A percentile compares a stretch with the other conserved stretches of the same genome.
Evolutionary conservation across 2,113 vertebrate species (phyloP).

Genomic region (Halichoeres trimaculatus): DNA sequence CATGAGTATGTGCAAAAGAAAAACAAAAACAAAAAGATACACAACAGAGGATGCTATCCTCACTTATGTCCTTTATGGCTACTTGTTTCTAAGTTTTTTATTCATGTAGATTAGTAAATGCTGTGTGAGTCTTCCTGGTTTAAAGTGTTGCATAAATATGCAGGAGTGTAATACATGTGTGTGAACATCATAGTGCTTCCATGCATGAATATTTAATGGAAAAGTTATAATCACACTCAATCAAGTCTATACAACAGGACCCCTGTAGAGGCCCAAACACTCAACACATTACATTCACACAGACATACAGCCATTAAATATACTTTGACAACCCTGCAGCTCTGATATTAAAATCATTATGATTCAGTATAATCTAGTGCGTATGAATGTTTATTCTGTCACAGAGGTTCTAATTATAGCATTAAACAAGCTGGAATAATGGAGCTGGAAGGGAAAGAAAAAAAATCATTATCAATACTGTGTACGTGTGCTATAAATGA

Average conservation of each 20-base stretch:
- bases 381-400: conserved; percentile 48
- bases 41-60: not conserved
- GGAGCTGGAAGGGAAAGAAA: conserved; percentile 20
- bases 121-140: not conserved
- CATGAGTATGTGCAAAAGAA: not conserved
- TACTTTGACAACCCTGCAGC: conserved; percentile 34
- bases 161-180: not conserved
- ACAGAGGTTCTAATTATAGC: conserved; percentile 46
- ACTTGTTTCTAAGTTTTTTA: conserved; percentile 2
- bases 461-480: not conserved
- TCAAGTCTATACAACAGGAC: conserved; percentile 34
- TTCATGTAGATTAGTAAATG: not conserved
- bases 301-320: conserved; percentile 33
- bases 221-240: conserved; percentile 53
- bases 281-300: conserved; percentile 18
- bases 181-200: not conserved
- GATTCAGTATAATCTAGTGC: conserved; percentile 37
- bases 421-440: conserved; percentile 48
- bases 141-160: not conserved
- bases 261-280: conserved; percentile 25
- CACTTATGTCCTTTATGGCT: not conserved
- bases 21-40: no score
- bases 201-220: conserved; percentile 46
- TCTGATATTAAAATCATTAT: conserved; percentile 36
- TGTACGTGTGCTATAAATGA: not conserved